phyloP scores from a whole-genome alignment of 2,113 vertebrate genomes.

The Lepus europaeus region DNA sequence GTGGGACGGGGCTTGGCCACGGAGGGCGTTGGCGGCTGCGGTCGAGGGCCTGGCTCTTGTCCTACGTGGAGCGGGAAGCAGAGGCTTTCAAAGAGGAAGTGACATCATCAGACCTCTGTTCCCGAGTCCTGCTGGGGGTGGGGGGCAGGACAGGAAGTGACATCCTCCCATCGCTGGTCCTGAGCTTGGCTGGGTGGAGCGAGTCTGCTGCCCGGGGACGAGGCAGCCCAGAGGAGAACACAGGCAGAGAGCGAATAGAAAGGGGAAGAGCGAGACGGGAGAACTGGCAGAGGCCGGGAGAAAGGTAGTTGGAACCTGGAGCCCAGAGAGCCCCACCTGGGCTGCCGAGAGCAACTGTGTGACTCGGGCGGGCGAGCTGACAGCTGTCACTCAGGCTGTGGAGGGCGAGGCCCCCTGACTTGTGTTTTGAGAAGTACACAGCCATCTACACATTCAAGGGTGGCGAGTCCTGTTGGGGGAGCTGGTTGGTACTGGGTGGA shows the following conservation, averaged over 20 bases:
- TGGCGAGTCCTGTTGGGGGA: no score
- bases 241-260: not conserved
- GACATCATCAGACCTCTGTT: constrained; percentile 7
- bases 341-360: not conserved
- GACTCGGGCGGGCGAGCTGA: rapidly evolving
- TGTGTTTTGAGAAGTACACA: not conserved
- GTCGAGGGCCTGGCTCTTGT: constrained; percentile 11
- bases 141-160: not conserved
- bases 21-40: rapidly evolving
- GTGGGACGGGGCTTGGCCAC: rapidly evolving
- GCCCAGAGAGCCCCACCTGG: not conserved
- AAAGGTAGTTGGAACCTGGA: no score
- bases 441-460: no score
- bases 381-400: not conserved
- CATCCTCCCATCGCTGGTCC: no score
- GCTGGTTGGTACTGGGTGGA: no score
- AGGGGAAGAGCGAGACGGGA: no score
- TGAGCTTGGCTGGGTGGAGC: no score
- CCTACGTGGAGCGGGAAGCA: constrained; percentile 30
- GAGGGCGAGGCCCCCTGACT: no score
- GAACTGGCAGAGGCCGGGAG: no score
- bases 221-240: not conserved
- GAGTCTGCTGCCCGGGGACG: no score
- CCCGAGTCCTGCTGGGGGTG: not conserved
- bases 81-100: constrained; percentile 16